Base-by-base conservation (phyloP, 2,888 invertebrate species). In the Drosophila ezoana region DNA sequence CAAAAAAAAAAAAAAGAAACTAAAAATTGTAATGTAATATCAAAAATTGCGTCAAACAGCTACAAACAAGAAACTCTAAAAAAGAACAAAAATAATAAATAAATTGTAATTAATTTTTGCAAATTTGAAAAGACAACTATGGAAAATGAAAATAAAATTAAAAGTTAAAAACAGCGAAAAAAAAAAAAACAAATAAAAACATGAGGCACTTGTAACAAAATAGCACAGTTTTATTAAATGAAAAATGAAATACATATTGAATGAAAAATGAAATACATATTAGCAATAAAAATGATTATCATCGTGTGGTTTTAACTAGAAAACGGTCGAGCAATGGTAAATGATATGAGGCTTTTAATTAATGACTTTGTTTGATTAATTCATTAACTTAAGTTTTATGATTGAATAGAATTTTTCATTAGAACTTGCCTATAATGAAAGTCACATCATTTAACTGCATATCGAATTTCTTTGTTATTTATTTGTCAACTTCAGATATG, bases 121-220 rank as follows among this genome's bases (percentile, higher is more conserved):
- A 54, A 70, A 72, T 72, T 79, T 62, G 52, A 75, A 81, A 78
- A 70, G 72, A 69, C 69, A 76, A 68, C 18, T 40, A 53, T 44
- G 66, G 32, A 53, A 79, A 59, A 57, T 8, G 13, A 56, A 68
- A 54, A 64, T 44, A 60, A 28, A 70, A 76, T 68, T 66, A 66
- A 66, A 72, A 75, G 72, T 68, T 64, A 70, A 72, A 65, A 69
- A 64, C 41, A 57, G 58, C 49, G 62, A 68, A 40, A 57, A 53
- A 40, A 47, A 47, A 61, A 62, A 75, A 52, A 38, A 53, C 57
- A 58, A 74, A 67, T 44, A 62, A 53, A 63, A 79, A 65, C 85
- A 72, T 68, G 87, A 86, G 72, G 83, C 88, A 88, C 81, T 85
- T 87, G 88, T 88, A 87, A 85, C 85, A 87, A 88, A 86, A 83